Conservation (phyloP, 2,797 vertebrate genomes). For the Brotula barbata region DNA sequence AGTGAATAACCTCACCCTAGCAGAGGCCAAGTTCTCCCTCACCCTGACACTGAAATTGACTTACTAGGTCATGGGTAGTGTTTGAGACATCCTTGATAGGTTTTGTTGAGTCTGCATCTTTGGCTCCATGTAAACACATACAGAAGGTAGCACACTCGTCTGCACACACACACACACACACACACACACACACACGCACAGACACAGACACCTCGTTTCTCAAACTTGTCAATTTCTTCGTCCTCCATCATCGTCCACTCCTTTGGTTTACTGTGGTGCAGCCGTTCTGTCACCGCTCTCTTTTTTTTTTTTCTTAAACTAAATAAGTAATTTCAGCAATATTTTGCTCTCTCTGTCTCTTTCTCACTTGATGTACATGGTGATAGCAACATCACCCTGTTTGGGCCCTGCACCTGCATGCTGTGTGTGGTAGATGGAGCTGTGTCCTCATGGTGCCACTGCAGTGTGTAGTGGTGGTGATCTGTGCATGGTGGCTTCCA, state of each 20-base stretch:
- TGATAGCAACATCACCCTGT: slow-evolving; percentile 66
- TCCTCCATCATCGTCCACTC: slow-evolving; percentile 47
- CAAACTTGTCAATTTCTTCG: too few relatives aligned
- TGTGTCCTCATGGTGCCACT: slow-evolving; percentile 31
- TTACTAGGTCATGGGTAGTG: slow-evolving; percentile 62
- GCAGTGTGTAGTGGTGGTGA: slow-evolving; percentile 64
- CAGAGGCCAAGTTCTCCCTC: slow-evolving; percentile 73
- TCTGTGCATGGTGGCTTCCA: slow-evolving; percentile 72
- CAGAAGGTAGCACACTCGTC: slow-evolving; percentile 55
- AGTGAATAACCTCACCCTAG: slow-evolving; percentile 77
- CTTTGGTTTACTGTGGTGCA: slow-evolving; percentile 70
- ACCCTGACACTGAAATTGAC: slow-evolving; percentile 74
- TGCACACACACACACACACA: background rate
- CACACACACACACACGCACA: slow-evolving; percentile 4
- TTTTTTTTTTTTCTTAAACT: background rate
- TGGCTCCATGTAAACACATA: slow-evolving; percentile 77
- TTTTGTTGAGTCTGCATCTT: slow-evolving; percentile 73
- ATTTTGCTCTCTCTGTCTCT: background rate
- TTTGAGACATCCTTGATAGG: slow-evolving; percentile 73
- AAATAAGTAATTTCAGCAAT: too few relatives aligned
- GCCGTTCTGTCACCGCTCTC: slow-evolving; percentile 30
- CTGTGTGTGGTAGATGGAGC: slow-evolving; percentile 4
- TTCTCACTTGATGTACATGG: slow-evolving; percentile 63
- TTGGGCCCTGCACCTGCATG: slow-evolving; percentile 69
- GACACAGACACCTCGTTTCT: background rate